Evolutionary conservation across 2,113 vertebrate species (phyloP), one percentile per base, ranked within the genome.

Genomic region (Arizona elegans): DNA sequence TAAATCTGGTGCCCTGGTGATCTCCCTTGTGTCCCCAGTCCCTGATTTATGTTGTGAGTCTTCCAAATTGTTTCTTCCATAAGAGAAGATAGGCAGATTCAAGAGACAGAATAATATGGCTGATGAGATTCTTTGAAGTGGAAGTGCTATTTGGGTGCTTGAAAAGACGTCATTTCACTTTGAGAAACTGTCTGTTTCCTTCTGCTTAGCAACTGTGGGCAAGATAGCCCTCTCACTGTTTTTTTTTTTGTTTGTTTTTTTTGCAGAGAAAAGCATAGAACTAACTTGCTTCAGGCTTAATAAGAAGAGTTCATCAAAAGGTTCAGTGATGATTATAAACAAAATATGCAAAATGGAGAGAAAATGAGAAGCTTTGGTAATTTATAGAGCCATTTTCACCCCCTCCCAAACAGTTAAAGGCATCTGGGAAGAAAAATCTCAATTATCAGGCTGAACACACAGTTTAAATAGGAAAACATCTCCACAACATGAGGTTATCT

Each of bases 31-130:
- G 50, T 89, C 33, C 53, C 38, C 94, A 91, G 95, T 88, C 95
- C 91, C 52, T 92, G 62, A 62, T 96, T 95, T 96, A 55, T 94
- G 93, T 93, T 96, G 86, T 92, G 92, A 95, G 94, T 95, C 87
- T 96, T 96, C 94, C 55, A 93, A 94, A 94, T 95, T 93, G 93
- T 95, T 96, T 96, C 21, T 94, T 91, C 93, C 96, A 92, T 85
- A 24, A 90, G 75, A 86, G 91, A 95, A 94, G 91, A 93, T 58
- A 26, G 6, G 88, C 70, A 26, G 92, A 94, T 92, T 92, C 53
- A 95, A 96, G 81, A 93, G 92, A 92, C 81, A 94, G 23, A 91
- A 54, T 86, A 94, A 94, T 92, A 94, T 90, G 94, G 94, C 43
- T 92, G 93, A 95, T 88, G 88, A 91, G 93, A 95, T 93, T 95